Percentiles rank a stretch among this genome's conserved stretches.
Conservation (phyloP, 2,797 vertebrate species). For the Crocodylus rhombifer region DNA sequence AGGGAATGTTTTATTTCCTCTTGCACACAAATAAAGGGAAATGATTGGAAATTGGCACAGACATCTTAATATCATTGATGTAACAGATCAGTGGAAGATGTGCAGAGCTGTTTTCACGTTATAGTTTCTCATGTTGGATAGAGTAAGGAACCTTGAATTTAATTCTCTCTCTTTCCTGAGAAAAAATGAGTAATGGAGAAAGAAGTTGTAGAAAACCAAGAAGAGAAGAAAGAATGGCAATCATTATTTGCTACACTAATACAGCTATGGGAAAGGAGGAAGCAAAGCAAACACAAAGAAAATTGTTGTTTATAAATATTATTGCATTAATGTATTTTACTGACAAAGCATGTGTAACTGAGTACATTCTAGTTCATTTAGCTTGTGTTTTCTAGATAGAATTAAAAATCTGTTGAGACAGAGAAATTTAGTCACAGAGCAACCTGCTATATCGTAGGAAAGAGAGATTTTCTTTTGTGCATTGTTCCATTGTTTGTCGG, state of each 20-base stretch:
- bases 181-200: not conserved
- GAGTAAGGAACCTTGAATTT: not conserved
- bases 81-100: not conserved
- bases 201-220: not conserved
- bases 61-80: not conserved
- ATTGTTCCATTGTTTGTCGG: not conserved
- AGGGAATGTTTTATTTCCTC: not conserved
- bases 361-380: not conserved
- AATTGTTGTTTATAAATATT: not conserved
- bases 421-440: not conserved
- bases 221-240: fast-evolving
- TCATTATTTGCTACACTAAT: not conserved
- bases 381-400: not conserved
- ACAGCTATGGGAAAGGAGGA: not conserved
- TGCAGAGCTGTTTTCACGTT: not conserved
- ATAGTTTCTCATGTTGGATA: not conserved
- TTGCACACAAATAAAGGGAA: not conserved
- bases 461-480: not conserved
- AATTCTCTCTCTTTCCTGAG: not conserved
- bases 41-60: not conserved
- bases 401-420: not conserved
- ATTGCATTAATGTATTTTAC: not conserved
- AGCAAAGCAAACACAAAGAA: not conserved
- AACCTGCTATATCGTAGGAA: not conserved
- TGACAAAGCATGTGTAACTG: not conserved